Conservation (phyloP, 92 coral and sea anemone genomes). For the Anthopleura xanthogrammica region DNA sequence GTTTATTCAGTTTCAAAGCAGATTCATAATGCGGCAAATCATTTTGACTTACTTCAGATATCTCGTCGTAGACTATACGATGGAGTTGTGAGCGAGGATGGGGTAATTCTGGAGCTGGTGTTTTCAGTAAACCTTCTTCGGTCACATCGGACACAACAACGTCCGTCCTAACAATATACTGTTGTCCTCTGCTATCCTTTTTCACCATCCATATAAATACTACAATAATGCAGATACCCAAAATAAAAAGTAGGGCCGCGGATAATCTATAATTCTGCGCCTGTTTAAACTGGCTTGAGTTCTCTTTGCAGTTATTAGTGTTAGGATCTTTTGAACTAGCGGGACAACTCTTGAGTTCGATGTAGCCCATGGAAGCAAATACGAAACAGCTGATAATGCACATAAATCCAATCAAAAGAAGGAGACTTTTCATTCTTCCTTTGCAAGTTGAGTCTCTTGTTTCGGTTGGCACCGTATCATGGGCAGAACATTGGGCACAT, state of each 20-base stretch:
- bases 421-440: conserved; percentile 8
- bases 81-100: conserved; percentile 34
- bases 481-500: not conserved
- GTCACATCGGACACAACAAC: conserved; percentile 28
- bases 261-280: conserved; percentile 32
- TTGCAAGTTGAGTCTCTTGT: conserved; percentile 7
- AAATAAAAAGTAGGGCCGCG: conserved; percentile 29
- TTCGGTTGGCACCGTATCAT: not conserved
- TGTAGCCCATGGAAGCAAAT: conserved; percentile 39
- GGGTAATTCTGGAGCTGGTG: conserved; percentile 23
- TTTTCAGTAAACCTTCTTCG: conserved; percentile 28
- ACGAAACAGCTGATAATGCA: conserved; percentile 31
- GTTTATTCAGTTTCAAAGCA: conserved; percentile 9
- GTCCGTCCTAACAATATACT: not conserved
- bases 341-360: conserved; percentile 29
- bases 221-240: conserved; percentile 21
- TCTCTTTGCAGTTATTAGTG: not conserved
- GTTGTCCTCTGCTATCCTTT: conserved; percentile 8
- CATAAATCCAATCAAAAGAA: conserved; percentile 18
- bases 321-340: not conserved
- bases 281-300: conserved; percentile 12
- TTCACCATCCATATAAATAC: conserved; percentile 27
- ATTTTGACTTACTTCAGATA: not conserved
- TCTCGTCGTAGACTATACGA: conserved; percentile 11
- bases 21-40: conserved; percentile 33